Evolutionary conservation across 2,797 vertebrate genomes (phyloP), one percentile per base, ranked within the genome.

Genomic region (Karalla daura): DNA sequence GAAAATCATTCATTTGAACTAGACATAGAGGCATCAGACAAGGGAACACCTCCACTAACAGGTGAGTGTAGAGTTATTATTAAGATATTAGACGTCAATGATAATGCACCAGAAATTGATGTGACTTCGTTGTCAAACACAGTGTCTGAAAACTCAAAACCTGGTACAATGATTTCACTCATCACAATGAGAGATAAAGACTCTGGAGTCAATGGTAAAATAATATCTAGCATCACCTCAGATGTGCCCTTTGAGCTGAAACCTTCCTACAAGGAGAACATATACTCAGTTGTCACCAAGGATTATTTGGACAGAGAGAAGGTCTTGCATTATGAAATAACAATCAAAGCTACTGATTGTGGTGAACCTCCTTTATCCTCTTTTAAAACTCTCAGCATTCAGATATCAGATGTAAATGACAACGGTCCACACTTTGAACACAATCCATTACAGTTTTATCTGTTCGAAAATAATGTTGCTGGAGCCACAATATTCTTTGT

Each of bases 301-400:
- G 40, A 3, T 0, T 1, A 2, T 0, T 59, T 96, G 72, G 94
- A 96, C 52, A 33, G 95, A 5, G 95, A 96, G 69, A 45, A 0
- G 0, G 49, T 86, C 5, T 21, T 91, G 0, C 52, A 79, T 62
- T 96, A 96, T 45, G 87, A 91, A 0, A n/a, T 96, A 0, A 91
- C 81, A 50, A 89, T 96, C 73, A 91, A 84, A 0, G 93, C 95
- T 0, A 71, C 76, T 0, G 95, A 96, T 15, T 84, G 80, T 17
- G 95, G 95, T 4, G 87, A 91, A 0, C 95, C 95, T 0, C 40
- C 93, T 0, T 82, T 95, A 24, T 86, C 86, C 6, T 85, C 92
- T 27, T 51, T 17, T 0, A 93, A 89, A 79, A 83, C 55, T 0
- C 2, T 88, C 0, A 68, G 4, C 0, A 80, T 93, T 28, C 63